A percentile compares a stretch with the other conserved stretches of the same genome.
phyloP scores from a whole-genome alignment of 2,113 vertebrate genomes.

The Vulpes ferrilata region DNA sequence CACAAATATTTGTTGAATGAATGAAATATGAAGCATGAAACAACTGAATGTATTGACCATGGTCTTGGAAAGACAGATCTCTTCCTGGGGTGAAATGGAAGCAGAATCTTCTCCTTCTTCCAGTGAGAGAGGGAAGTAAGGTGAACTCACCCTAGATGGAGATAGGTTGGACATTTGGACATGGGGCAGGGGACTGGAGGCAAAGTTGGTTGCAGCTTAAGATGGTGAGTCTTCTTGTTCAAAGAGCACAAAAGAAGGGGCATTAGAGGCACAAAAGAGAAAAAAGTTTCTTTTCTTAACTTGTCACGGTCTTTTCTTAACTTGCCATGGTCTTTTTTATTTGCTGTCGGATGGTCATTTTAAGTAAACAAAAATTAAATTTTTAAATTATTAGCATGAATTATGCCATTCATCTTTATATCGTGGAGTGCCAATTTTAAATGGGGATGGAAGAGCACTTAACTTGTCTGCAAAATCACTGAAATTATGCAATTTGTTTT shows the following conservation, averaged over 20 bases:
- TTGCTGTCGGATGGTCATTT: background rate
- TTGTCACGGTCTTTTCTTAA: background rate
- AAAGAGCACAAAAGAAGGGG: background rate
- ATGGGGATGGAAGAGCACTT: background rate
- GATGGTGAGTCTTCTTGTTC: background rate
- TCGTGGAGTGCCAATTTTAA: background rate
- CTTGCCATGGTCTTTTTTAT: background rate
- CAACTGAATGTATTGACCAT: background rate
- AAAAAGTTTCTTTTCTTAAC: background rate
- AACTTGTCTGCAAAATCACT: background rate
- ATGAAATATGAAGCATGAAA: background rate
- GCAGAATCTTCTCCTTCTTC: background rate
- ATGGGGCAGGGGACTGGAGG: background rate
- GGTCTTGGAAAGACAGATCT: background rate
- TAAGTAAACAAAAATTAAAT: constrained; percentile 38
- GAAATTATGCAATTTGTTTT: background rate
- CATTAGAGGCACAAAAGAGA: background rate
- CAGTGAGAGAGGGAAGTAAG: background rate
- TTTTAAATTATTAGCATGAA: background rate
- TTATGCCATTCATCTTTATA: constrained; percentile 24
- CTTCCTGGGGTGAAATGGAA: background rate
- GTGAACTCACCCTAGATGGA: background rate
- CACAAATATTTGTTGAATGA: constrained; percentile 1
- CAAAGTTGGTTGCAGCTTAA: background rate
- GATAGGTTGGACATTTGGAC: background rate